Base-by-base conservation (phyloP, 2,113 vertebrate species). In the Sphaerodactylus townsendi region DNA sequence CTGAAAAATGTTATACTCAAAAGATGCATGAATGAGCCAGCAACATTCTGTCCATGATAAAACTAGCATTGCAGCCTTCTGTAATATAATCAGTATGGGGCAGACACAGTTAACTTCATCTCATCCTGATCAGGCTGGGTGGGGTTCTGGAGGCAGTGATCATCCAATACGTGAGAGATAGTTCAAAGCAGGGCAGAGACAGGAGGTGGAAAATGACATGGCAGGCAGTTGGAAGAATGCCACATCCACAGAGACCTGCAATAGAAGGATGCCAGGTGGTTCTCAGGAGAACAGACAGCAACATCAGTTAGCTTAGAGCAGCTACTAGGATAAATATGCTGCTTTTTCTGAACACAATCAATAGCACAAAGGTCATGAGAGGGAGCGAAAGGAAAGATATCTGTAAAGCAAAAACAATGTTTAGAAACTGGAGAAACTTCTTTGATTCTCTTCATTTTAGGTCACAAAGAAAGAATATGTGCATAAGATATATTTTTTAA, bases 11-110 rank as follows among this genome's bases (percentile, higher is more conserved):
- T 56, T 75, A 0, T 9, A 66, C 74, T 87, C 84, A 78, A 1
- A 0, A 85, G 91, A 88, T 23, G 62, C 33, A 65, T 2, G 70
- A 92, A 79, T 78, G 89, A 92, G 87, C 75, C 86, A 80, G 71
- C 89, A 87, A 87, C 72, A 69, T 91, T 90, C 87, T 86, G 92
- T 76, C 92, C 83, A 44, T 0, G 94, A 95, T 94, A 95, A 94
- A 94, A 72, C 37, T 88, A 79, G 44, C 86, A 44, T 82, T 4
- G n/a, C 65, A 9, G 3, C 41, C 56, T 37, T 33, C 50, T 39
- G 68, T 64, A 64, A 75, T 82, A 86, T 92, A 94, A 95, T 95
- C 94, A 93, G 89, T 35, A 74, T 23, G 85, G 75, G 82, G 73
- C 91, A 94, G 92, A 84, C 90, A 65, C 1, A 0, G 84, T 82